Conservation (phyloP, 2,888 invertebrate species). For the Augochlorella aurata region DNA sequence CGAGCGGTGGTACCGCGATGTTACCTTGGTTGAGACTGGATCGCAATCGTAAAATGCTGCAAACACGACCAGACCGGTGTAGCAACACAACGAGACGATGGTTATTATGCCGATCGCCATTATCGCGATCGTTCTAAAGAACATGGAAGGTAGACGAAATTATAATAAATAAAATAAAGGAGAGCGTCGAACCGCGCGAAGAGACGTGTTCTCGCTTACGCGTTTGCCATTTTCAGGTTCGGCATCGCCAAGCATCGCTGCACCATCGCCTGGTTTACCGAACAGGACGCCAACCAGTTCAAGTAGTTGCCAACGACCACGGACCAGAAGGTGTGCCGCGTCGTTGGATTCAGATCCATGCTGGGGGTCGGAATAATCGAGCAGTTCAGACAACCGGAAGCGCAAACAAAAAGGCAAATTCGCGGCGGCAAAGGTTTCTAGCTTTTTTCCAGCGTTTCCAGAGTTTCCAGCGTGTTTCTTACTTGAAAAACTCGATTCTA, state of each 20-base stretch:
- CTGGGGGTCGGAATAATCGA: conserved; percentile 80
- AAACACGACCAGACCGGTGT: conserved; percentile 93
- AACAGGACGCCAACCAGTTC: conserved; percentile 91
- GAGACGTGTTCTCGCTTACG: conserved; percentile 83
- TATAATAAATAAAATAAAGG: too few species aligned
- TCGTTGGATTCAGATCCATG: conserved; percentile 89
- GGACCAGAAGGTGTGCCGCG: conserved; percentile 92
- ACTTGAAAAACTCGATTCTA: conserved; percentile 90
- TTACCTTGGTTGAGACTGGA: conserved; percentile 88
- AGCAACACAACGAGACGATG: conserved; percentile 90
- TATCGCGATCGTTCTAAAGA: conserved; percentile 87
- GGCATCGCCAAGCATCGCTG: conserved; percentile 92
- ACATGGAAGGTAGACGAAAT: not conserved
- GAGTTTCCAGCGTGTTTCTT: conserved; percentile 68
- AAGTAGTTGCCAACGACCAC: conserved; percentile 90
- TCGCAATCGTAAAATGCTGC: conserved; percentile 93
- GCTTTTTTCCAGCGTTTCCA: too few species aligned
- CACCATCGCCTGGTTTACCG: conserved; percentile 94
- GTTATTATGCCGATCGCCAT: conserved; percentile 90
- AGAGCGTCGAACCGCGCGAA: not conserved
- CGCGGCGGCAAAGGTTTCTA: too few species aligned
- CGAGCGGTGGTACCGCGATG: not conserved
- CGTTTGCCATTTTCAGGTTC: conserved; percentile 87
- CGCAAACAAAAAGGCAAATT: not conserved
- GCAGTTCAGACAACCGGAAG: not conserved